A percentile compares a stretch with the other conserved stretches of the same genome.
These are phyloP conservation scores for Parthenolecanium corni DNA, from an alignment of 2,888 invertebrate genomes.

Conservation along the genomic window DNA sequence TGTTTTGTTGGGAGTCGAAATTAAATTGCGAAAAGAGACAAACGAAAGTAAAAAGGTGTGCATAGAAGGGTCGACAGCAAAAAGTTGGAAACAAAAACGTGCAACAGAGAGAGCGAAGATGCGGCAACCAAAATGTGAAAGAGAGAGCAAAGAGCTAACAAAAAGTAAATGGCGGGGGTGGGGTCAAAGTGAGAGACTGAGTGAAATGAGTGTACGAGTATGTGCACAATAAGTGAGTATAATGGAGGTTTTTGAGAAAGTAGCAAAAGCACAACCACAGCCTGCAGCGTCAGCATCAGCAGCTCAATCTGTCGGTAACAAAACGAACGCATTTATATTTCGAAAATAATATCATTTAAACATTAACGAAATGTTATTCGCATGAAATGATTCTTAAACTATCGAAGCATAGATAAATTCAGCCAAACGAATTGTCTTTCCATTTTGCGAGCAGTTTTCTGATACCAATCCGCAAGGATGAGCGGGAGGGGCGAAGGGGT, in stretches of 20 bases:
- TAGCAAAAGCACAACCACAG: conserved; percentile 7
- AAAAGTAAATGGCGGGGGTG: too few relatives aligned
- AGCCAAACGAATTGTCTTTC: conserved; percentile 5
- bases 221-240: too few relatives aligned
- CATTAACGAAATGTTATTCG: conserved; percentile 24
- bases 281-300: not conserved
- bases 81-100: too few relatives aligned
- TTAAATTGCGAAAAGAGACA: conserved; percentile 13
- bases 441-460: conserved; percentile 13
- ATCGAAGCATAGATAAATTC: conserved; percentile 23
- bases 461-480: conserved; percentile 3
- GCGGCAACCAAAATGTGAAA: too few relatives aligned
- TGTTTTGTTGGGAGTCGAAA: conserved; percentile 13
- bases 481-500: not conserved
- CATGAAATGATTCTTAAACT: conserved; percentile 24
- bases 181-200: too few relatives aligned
- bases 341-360: conserved; percentile 14
- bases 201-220: too few relatives aligned
- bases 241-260: too few relatives aligned
- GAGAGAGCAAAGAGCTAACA: too few relatives aligned
- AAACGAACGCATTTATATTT: conserved; percentile 18
- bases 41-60: conserved; percentile 11
- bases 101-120: too few relatives aligned
- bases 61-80: too few relatives aligned
- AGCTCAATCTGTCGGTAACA: conserved; percentile 22